A percentile compares a stretch with the other conserved stretches of the same genome.
phyloP scores from a whole-genome alignment of 2,888 invertebrate genomes.

The Cacoxenus indagator region DNA sequence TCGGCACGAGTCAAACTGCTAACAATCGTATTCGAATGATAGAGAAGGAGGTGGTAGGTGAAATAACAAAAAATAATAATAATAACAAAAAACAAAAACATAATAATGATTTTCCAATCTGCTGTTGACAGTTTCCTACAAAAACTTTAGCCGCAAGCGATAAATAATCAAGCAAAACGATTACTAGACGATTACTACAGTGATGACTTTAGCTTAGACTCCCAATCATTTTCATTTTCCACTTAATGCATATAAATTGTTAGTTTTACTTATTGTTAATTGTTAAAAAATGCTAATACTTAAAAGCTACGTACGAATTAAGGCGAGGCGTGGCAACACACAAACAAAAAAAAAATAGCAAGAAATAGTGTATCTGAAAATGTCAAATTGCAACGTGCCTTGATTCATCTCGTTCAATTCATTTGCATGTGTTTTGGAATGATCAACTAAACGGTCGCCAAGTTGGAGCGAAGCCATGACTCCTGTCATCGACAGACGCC shows the following conservation, averaged over 20 bases:
- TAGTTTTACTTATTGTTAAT: neutral
- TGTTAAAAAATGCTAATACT: neutral
- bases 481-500: neutral
- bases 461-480: neutral
- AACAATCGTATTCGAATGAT: neutral
- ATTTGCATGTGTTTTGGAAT: neutral
- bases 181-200: neutral
- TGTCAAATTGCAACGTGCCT: neutral
- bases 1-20: neutral
- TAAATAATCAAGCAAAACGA: neutral
- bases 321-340: neutral
- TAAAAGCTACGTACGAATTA: neutral
- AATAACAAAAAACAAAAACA: neutral
- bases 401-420: neutral
- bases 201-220: no score
- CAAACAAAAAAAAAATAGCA: neutral
- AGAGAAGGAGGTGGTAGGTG: no score
- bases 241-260: neutral
- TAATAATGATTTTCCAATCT: neutral
- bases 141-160: neutral
- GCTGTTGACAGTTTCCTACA: neutral
- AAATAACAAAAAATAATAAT: no score
- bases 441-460: neutral
- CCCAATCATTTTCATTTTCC: no score
- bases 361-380: neutral